These are phyloP conservation scores for Drosophila paulistorum DNA, from an alignment of 1,140 invertebrate species.

Conservation along the genomic window DNA sequence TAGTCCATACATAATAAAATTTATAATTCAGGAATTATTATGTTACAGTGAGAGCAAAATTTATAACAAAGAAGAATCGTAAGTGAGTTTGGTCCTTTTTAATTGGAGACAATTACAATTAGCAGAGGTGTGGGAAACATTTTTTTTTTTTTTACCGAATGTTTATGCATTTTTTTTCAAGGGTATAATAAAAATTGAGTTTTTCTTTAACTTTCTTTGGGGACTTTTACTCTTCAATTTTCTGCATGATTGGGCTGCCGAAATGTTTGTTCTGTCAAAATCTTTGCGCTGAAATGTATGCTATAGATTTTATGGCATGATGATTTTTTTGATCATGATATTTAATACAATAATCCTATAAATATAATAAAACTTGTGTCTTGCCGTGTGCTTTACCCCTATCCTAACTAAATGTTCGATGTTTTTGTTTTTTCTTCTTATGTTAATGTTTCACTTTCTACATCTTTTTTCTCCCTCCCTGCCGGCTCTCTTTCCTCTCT, in stretches of 20 bases:
- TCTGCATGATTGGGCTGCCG: conserved; percentile 44
- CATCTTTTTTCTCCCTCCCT: conserved; percentile 26
- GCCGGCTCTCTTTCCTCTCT: conserved; percentile 22
- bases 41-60: no score
- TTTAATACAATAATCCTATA: neutral
- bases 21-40: no score
- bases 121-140: no score
- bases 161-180: neutral
- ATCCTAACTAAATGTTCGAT: conserved; percentile 26
- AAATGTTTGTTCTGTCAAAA: conserved; percentile 20
- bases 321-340: conserved; percentile 22
- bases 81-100: no score
- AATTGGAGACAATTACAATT: no score
- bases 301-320: conserved; percentile 45
- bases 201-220: neutral
- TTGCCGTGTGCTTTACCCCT: conserved; percentile 50
- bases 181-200: neutral
- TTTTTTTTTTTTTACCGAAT: no score
- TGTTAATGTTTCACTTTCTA: conserved; percentile 39
- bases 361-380: conserved; percentile 47
- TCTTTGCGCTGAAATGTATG: conserved; percentile 15
- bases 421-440: conserved; percentile 25
- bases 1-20: no score
- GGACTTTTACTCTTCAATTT: neutral
- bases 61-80: no score